phyloP scores from a whole-genome alignment of 2,888 invertebrate genomes.

The Dynastes tityus region DNA sequence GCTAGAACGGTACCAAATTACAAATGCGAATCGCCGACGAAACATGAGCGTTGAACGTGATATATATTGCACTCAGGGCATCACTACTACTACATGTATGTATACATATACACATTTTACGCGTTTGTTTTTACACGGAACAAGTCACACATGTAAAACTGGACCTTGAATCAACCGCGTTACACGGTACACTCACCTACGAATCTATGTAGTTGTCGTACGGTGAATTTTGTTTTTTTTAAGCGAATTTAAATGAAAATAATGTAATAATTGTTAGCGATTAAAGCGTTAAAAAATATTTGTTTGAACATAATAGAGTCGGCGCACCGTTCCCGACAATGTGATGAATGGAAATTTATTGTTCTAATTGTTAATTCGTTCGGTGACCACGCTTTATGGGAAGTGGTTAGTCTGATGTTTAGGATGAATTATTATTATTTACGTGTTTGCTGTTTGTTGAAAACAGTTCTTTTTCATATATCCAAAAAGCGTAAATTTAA shows the following conservation, averaged over 20 bases:
- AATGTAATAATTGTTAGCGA: constrained; percentile 14
- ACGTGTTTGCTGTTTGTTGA: too few relatives aligned
- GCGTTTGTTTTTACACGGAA: not conserved
- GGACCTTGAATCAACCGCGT: constrained; percentile 22
- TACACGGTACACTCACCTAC: constrained; percentile 27
- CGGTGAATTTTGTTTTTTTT: constrained; percentile 13
- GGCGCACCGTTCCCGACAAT: not conserved
- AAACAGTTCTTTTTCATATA: too few relatives aligned
- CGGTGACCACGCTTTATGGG: too few relatives aligned
- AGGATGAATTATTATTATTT: not conserved
- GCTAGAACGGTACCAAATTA: too few relatives aligned
- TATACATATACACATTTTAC: not conserved
- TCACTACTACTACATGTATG: not conserved
- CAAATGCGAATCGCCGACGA: not conserved
- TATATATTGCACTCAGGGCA: not conserved
- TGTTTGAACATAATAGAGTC: constrained; percentile 13
- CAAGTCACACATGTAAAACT: constrained; percentile 9
- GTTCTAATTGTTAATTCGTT: too few relatives aligned
- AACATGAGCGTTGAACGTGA: not conserved
- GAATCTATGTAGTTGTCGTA: not conserved
- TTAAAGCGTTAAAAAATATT: constrained; percentile 35
- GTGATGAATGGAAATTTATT: not conserved
- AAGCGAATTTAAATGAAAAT: constrained; percentile 2
- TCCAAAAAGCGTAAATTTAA: too few relatives aligned
- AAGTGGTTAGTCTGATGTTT: too few relatives aligned